Conservation (phyloP, 2,888 invertebrate species). For the Byasa hedistus region DNA sequence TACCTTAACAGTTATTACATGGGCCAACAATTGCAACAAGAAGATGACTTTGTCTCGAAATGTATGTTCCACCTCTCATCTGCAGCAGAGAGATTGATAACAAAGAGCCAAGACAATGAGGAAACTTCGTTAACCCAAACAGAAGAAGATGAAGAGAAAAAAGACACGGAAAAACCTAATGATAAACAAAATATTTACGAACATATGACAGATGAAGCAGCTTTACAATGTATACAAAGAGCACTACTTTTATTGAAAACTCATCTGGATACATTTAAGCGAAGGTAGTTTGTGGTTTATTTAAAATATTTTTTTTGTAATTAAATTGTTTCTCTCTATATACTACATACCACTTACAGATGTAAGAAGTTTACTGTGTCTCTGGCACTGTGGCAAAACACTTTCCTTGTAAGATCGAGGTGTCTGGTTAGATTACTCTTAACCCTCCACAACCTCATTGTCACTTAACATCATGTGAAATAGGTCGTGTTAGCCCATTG, state of each 20-base stretch:
- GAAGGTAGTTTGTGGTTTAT: constrained; percentile 76
- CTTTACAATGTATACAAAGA: constrained; percentile 93
- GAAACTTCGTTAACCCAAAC: constrained; percentile 40
- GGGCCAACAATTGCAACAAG: constrained; percentile 93
- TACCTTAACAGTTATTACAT: constrained; percentile 97
- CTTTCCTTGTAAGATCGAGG: too few relatives aligned
- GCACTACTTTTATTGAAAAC: constrained; percentile 93
- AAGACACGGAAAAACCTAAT: constrained; percentile 54
- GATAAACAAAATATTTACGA: constrained; percentile 74
- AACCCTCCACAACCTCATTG: too few relatives aligned
- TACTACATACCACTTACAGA: too few relatives aligned
- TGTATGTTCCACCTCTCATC: constrained; percentile 95
- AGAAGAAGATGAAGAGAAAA: constrained; percentile 43
- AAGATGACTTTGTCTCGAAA: constrained; percentile 94
- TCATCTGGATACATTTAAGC: constrained; percentile 94
- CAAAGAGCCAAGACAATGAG: constrained; percentile 58
- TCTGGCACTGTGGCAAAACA: too few relatives aligned
- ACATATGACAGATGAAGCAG: constrained; percentile 85
- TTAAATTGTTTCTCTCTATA: too few relatives aligned
- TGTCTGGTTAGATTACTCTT: too few relatives aligned
- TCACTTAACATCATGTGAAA: too few relatives aligned
- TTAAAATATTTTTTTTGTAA: too few relatives aligned
- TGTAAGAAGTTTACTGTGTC: too few relatives aligned
- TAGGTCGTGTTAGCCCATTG: too few relatives aligned
- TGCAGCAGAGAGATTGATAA: constrained; percentile 86